A percentile compares a stretch with the other conserved stretches of the same genome.
These are phyloP conservation scores for Strix aluco DNA, from an alignment of 2,113 vertebrate species.

Conservation along the genomic window DNA sequence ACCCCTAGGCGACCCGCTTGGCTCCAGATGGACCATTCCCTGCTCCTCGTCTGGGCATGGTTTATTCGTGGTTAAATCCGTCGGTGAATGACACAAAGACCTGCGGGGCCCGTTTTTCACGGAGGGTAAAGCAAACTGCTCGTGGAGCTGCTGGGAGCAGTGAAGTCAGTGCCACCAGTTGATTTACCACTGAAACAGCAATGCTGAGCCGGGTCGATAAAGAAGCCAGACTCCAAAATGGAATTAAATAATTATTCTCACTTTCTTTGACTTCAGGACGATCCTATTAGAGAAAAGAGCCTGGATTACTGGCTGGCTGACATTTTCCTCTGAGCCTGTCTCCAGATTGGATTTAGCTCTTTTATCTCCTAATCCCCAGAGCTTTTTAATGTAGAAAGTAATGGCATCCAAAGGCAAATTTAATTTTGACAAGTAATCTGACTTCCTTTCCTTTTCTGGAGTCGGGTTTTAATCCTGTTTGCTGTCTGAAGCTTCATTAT, in stretches of 20 bases:
- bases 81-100: neutral
- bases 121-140: neutral
- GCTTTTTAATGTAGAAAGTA: conserved; percentile 31
- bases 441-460: conserved; percentile 8
- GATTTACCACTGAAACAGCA: neutral
- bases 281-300: conserved; percentile 15
- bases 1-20: rapidly evolving
- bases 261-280: neutral
- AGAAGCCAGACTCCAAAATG: neutral
- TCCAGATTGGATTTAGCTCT: conserved; percentile 31
- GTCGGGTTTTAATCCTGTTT: neutral
- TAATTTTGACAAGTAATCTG: conserved; percentile 50
- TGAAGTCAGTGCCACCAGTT: neutral
- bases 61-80: neutral
- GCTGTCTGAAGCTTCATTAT: conserved; percentile 31
- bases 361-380: conserved; percentile 58
- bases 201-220: neutral
- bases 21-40: neutral
- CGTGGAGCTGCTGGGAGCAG: neutral
- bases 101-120: rapidly evolving
- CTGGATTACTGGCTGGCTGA: conserved; percentile 23
- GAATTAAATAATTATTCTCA: conserved; percentile 24
- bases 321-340: conserved; percentile 38
- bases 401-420: conserved; percentile 23
- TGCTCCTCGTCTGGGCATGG: rapidly evolving